Conservation (phyloP, 1,140 invertebrate genomes). For the Lanistes nyassanus region DNA sequence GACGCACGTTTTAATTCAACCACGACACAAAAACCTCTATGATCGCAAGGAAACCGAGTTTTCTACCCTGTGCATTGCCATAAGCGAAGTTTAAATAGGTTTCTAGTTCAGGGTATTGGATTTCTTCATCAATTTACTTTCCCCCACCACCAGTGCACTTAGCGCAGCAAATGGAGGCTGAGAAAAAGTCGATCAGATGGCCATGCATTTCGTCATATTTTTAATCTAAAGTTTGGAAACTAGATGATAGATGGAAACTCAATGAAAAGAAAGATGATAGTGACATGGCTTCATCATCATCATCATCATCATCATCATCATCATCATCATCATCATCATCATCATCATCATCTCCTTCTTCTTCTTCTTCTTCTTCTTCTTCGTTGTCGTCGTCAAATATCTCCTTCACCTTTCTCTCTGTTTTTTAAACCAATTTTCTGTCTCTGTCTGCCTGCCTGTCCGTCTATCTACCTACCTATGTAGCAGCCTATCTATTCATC, state of each 20-base stretch:
- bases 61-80: no score
- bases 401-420: neutral
- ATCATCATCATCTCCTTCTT: neutral
- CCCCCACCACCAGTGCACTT: no score
- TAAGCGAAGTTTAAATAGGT: no score
- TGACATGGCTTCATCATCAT: neutral
- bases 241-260: no score
- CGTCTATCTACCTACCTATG: neutral
- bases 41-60: no score
- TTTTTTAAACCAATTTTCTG: neutral
- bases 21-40: no score
- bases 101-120: no score
- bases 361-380: neutral
- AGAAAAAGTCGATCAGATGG: constrained; percentile 3
- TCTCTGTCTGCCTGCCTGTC: neutral
- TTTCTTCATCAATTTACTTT: no score
- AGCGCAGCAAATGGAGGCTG: constrained; percentile 15
- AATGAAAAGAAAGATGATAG: no score
- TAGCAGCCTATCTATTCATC: neutral
- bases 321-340: neutral
- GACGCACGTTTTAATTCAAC: no score
- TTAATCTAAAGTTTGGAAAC: no score
- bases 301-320: neutral
- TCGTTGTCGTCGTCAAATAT: neutral
- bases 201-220: neutral